These are phyloP conservation scores for Drosophila gaucha DNA, from an alignment of 2,888 invertebrate species.

Conservation along the genomic window DNA sequence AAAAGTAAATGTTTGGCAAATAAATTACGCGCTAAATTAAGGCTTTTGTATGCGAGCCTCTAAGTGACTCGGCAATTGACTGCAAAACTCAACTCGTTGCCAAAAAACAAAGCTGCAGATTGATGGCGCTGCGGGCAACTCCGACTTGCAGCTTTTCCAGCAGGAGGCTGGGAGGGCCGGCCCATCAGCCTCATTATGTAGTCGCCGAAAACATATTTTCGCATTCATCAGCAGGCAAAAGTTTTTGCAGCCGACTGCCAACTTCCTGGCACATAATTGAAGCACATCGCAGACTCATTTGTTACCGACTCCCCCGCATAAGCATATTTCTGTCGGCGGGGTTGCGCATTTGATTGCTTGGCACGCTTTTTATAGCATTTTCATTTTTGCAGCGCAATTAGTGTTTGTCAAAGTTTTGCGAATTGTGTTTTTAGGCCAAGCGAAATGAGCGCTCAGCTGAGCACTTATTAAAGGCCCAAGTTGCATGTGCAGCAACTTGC, in stretches of 20 bases:
- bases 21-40: slow-evolving; percentile 72
- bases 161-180: background rate
- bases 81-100: slow-evolving; percentile 57
- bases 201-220: slow-evolving; percentile 75
- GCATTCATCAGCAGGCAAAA: slow-evolving; percentile 73
- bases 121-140: slow-evolving; percentile 56
- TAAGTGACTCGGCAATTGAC: slow-evolving; percentile 53
- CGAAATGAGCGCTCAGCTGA: slow-evolving; percentile 17
- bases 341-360: slow-evolving; percentile 63
- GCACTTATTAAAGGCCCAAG: slow-evolving; percentile 15
- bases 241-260: slow-evolving; percentile 35
- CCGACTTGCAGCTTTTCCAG: slow-evolving; percentile 34
- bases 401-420: slow-evolving; percentile 54
- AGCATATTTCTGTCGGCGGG: slow-evolving; percentile 52
- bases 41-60: slow-evolving; percentile 39
- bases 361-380: slow-evolving; percentile 51
- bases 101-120: slow-evolving; percentile 52
- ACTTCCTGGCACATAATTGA: slow-evolving; percentile 68
- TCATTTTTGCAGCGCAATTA: slow-evolving; percentile 64
- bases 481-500: slow-evolving; percentile 8
- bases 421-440: slow-evolving; percentile 72
- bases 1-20: slow-evolving; percentile 65
- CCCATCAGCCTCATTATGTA: slow-evolving; percentile 64
- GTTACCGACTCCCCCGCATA: slow-evolving; percentile 55
- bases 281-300: slow-evolving; percentile 77